Evolutionary conservation across 1,140 invertebrate species (phyloP), one percentile per base, ranked within the genome.

Genomic region (Cylas formicarius): DNA sequence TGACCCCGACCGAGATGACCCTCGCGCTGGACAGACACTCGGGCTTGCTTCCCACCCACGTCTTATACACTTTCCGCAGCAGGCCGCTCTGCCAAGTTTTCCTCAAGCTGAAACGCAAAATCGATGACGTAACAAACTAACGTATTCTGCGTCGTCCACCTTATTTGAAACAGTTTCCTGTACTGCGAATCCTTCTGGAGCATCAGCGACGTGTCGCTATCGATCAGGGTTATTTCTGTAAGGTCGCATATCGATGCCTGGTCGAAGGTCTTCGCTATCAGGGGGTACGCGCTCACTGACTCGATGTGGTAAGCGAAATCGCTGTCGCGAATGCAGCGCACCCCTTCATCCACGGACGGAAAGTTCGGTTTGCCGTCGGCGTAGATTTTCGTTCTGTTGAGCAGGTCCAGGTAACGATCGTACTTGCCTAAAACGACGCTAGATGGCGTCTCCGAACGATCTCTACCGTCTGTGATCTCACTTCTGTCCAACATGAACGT

Each of bases 251-350:
- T 57, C 29, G 69, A 63, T 4, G 58, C 55, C 10, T 69, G 65
- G 8, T 61, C 57, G 32, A 71, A 72, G 1, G 60, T 68, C 14
- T 60, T 57, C 1, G 63, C 63, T 38, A 73, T 69, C 2, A 63
- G 53, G n/a, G 67, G 62, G 32, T 66, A 67, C 1, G 69, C 71
- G 2, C 65, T 69, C 40, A 69, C 67, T 3, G 66, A 62, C 39
- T 72, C 70, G 1, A 68, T 69, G 48, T 73, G 71, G 44, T 69
- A 74, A 0, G 70, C 72, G 34, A 63, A 72, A 14, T 49, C 63
- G 13, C 55, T 55, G 22, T 36, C 13, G 14, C 44, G 48, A 3
- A 59, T 48, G 37, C 37, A 44, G 0, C 40, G 40, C 1, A 59
- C 41, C 4, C 57, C 57, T 46, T 48, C 38, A 22, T 44, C 44